Percentiles rank a stretch among this genome's conserved stretches.
phyloP scores from a whole-genome alignment of 2,113 vertebrate species.

The Thunnus thynnus region DNA sequence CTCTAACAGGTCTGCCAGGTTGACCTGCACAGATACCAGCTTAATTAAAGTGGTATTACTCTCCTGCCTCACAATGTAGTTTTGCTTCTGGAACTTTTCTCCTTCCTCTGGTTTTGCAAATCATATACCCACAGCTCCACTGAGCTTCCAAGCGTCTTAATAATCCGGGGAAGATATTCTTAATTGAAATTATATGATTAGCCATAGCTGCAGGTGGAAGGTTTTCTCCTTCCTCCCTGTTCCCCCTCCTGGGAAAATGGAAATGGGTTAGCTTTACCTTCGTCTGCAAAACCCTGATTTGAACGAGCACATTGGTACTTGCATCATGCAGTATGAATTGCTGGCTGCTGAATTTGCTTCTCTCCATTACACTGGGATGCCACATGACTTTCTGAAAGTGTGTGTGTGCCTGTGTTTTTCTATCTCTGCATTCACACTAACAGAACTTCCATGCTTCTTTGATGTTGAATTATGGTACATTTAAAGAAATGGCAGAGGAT shows the following conservation, averaged over 20 bases:
- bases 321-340: conserved; percentile 28
- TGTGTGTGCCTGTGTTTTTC: conserved; percentile 12
- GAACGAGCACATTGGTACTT: conserved; percentile 26
- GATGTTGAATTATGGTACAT: conserved; percentile 46
- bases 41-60: conserved; percentile 58
- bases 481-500: conserved; percentile 43
- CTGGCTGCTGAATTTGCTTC: conserved; percentile 22
- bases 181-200: conserved; percentile 71
- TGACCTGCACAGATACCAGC: conserved; percentile 35
- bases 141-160: conserved; percentile 45
- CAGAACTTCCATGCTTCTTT: conserved; percentile 27
- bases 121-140: conserved; percentile 34
- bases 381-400: not conserved
- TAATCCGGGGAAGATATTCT: conserved; percentile 50
- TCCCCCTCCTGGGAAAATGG: conserved; percentile 19
- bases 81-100: conserved; percentile 39
- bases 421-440: conserved; percentile 13
- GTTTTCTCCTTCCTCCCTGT: conserved; percentile 30
- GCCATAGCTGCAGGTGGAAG: conserved; percentile 35
- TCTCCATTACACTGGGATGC: conserved; percentile 12
- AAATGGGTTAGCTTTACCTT: conserved; percentile 34
- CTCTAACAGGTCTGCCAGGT: conserved; percentile 45
- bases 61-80: conserved; percentile 30
- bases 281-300: conserved; percentile 40
- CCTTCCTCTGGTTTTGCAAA: conserved; percentile 27